Base-by-base conservation (phyloP, 2,113 vertebrate species). In the Numida meleagris region DNA sequence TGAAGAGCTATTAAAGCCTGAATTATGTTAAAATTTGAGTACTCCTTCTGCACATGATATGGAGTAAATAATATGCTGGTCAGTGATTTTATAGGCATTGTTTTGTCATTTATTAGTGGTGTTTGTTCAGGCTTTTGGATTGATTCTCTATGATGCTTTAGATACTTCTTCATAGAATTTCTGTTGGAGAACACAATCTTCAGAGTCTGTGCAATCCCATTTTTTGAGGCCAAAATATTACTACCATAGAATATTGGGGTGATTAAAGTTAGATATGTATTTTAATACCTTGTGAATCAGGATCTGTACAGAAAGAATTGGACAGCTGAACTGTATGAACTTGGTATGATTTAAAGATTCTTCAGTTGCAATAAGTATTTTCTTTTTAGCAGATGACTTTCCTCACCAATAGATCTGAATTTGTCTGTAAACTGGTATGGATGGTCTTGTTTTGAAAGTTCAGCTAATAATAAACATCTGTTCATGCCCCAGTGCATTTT, bases 361-460 rank as follows among this genome's bases (percentile, higher is more conserved):
- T 72, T 82, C 31, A 67, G 34, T 59, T 66, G 18, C 11, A 31
- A 43, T 15, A 58, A 82, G 62, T 46, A 36, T 29, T 19, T 67
- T 65, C 13, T 31, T 73, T 42, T 81, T 58, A 63, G 24, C 20
- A 76, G 55, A 62, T 58, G 29, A 43, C 15, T 76, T 1, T 29
- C 20, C 36, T 78, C 9, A 34, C 21, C 31, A 23, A 5, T 17
- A 31, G 36, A 21, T 58, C 7, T 59, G 43, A 72, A 89, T 55
- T 87, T 78, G 21, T 42, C 42, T 45, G 4, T 42, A 40, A 61
- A 1, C 16, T 81, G 38, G 5, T 36, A 25, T 0, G 3, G 20
- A 42, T 67, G 36, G 9, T 77, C 15, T 78, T 53, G 42, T 74
- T 75, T 72, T 46, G 29, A 81, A 92, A 55, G 40, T 25, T 43